A percentile compares a stretch with the other conserved stretches of the same genome.
phyloP scores from a whole-genome alignment of 2,113 vertebrate species.

The Alosa alosa region DNA sequence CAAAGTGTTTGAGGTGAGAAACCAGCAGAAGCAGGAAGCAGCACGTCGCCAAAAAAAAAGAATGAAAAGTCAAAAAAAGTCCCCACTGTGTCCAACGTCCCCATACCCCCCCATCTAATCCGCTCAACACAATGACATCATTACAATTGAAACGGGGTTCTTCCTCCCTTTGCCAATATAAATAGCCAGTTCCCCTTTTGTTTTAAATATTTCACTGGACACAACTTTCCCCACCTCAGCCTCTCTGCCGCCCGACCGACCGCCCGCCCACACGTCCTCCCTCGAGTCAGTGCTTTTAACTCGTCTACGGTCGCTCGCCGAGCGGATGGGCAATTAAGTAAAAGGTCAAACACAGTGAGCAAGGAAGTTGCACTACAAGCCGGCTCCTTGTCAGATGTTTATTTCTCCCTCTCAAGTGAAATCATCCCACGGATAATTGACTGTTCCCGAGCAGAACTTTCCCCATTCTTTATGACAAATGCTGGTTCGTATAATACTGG shows the following conservation, averaged over 20 bases:
- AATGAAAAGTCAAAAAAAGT: not conserved
- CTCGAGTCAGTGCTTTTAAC: not conserved
- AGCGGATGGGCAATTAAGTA: too few species aligned
- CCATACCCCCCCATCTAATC: slow-evolving; percentile 21
- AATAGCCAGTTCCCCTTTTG: slow-evolving; percentile 31
- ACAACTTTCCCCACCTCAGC: not conserved
- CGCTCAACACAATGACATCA: slow-evolving; percentile 45
- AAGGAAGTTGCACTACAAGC: too few species aligned
- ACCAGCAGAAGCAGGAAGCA: slow-evolving; percentile 34
- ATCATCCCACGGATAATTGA: too few species aligned
- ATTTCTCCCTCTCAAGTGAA: too few species aligned
- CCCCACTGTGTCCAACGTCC: not conserved
- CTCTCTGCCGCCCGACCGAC: not conserved
- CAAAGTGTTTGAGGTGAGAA: slow-evolving; percentile 34
- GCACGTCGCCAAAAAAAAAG: slow-evolving; percentile 11
- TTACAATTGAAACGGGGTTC: slow-evolving; percentile 41
- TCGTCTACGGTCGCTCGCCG: too few species aligned
- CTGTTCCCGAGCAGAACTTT: too few species aligned
- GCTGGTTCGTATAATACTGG: too few species aligned
- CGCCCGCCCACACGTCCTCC: not conserved
- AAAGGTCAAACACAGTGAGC: too few species aligned
- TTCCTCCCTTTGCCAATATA: slow-evolving; percentile 45
- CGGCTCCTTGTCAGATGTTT: too few species aligned
- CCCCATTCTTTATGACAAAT: too few species aligned
- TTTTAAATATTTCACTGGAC: not conserved